Evolutionary conservation across 2,797 vertebrate species (phyloP).

Genomic region (Sebastes minor): DNA sequence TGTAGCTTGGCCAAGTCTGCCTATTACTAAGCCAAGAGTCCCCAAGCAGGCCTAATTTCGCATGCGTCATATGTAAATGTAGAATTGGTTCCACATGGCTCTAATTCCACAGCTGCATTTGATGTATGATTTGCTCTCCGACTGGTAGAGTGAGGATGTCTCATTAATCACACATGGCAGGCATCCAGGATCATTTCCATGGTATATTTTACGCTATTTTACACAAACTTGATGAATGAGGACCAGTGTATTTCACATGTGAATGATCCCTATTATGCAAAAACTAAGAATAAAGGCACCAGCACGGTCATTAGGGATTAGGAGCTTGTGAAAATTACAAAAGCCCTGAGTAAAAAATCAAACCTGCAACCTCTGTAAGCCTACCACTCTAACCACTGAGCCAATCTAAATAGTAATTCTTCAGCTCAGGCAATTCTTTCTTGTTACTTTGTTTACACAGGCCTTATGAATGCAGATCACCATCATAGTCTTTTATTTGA

Average conservation of each 20-base stretch:
- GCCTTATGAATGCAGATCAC: background rate
- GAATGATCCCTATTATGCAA: slow-evolving; percentile 15
- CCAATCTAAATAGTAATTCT: background rate
- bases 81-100: slow-evolving; percentile 33
- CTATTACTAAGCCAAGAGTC: background rate
- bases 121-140: slow-evolving; percentile 25
- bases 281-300: background rate
- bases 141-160: background rate
- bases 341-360: background rate
- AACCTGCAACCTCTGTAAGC: background rate
- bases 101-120: slow-evolving; percentile 29
- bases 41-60: slow-evolving; percentile 20
- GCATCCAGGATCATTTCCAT: slow-evolving; percentile 26
- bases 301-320: background rate
- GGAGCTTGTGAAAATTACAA: background rate
- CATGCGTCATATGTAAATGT: slow-evolving; percentile 13
- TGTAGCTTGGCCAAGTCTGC: background rate
- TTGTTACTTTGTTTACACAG: background rate
- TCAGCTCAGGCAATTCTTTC: background rate
- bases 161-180: slow-evolving; percentile 47
- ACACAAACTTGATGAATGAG: slow-evolving; percentile 38
- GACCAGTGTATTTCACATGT: background rate
- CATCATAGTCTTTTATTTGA: background rate
- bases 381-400: background rate
- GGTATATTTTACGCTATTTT: slow-evolving; percentile 32